Evolutionary conservation across 2,797 vertebrate genomes (phyloP), one percentile per base, ranked within the genome.

Genomic region (Tadarida brasiliensis): DNA sequence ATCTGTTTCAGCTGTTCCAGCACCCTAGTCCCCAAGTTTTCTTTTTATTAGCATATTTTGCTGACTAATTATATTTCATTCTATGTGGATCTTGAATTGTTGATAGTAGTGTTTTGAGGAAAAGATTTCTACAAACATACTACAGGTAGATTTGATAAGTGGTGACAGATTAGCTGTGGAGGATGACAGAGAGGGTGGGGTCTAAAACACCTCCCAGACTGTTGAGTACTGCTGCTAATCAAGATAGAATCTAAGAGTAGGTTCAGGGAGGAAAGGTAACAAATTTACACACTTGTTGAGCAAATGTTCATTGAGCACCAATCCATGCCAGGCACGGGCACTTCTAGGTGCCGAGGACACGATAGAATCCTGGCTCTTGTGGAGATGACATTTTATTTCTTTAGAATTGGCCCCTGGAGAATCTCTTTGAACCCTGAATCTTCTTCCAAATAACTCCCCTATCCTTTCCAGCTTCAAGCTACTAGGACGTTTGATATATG

Each of bases 241-340:
- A 81, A 59, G 87, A 67, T 3, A 57, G 76, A 74, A 8, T 39
- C 54, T 70, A 67, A 91, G 22, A 80, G 14, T 65, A 81, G n/a
- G 9, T 78, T 77, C 44, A 47, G 24, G 59, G 56, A 90, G 89
- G 57, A 96, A 92, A 83, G 30, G 26, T 47, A 65, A 94, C 17
- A 61, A 51, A 77, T 54, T 35, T 85, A 61, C 54, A 28, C 10
- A 65, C 26, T 28, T 65, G 70, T 33, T 51, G 39, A 80, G 30
- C 20, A 92, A 78, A 57, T 90, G 83, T 94, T 92, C 91, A 81
- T 49, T 82, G 71, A 90, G n/a, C 17, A 7, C 61, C 28, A 93
- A 47, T 49, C 22, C 49, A 80, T 54, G 24, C 6, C 76, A 67
- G 33, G 9, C 22, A 77, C 28, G 81, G 71, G n/a, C 39, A 68